phyloP scores from a whole-genome alignment of 2,113 vertebrate genomes.

The Heptranchias perlo region DNA sequence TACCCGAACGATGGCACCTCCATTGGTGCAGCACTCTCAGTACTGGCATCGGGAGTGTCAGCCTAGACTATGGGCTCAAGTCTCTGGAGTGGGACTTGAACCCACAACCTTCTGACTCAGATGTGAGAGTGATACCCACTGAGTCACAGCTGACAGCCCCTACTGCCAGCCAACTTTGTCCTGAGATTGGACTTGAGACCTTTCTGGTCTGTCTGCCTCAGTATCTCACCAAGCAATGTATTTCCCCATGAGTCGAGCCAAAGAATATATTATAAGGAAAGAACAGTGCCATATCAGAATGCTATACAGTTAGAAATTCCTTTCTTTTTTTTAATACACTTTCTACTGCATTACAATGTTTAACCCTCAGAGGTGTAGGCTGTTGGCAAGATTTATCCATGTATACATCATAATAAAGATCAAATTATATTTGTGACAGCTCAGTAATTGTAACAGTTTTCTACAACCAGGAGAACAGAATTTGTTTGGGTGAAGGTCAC shows the following conservation, averaged over 20 bases:
- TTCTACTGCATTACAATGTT: neutral
- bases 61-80: no score
- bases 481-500: neutral
- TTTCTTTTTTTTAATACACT: no score
- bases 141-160: no score
- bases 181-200: neutral
- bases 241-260: neutral
- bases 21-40: no score
- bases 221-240: neutral
- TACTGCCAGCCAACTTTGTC: no score
- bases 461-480: neutral
- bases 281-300: neutral
- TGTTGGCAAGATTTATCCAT: neutral
- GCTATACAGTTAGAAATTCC: neutral
- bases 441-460: slow-evolving; percentile 17
- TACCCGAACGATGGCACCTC: no score
- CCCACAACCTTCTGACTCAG: neutral
- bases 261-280: neutral
- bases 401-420: slow-evolving; percentile 22
- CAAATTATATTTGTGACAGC: slow-evolving; percentile 27
- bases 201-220: neutral
- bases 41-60: no score
- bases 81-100: no score
- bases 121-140: no score
- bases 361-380: neutral